Percentiles rank a stretch among this genome's conserved stretches.
Conservation (phyloP, 2,113 vertebrate genomes). For the Gambusia affinis region DNA sequence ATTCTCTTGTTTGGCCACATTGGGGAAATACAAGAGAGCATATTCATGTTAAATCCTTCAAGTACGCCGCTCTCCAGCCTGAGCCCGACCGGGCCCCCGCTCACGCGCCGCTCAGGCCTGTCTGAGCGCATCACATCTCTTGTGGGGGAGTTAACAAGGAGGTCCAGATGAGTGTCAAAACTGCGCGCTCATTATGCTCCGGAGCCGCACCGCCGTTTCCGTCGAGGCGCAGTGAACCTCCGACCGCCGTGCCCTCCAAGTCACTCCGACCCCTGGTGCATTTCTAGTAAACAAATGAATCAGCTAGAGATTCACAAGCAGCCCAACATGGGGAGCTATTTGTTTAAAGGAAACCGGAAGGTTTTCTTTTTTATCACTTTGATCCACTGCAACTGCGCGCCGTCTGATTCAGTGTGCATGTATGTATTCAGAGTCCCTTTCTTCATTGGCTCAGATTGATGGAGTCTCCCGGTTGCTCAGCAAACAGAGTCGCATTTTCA, state of each 20-base stretch:
- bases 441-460: conserved; percentile 6
- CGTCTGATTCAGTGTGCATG: conserved; percentile 4
- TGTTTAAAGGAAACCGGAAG: neutral
- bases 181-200: conserved; percentile 57
- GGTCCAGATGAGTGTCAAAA: conserved; percentile 76
- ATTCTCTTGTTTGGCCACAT: conserved; percentile 7
- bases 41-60: conserved; percentile 50
- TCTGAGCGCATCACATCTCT: conserved; percentile 72
- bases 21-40: conserved; percentile 33
- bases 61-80: conserved; percentile 49
- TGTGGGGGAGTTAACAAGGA: conserved; percentile 73
- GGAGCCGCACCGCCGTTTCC: conserved; percentile 31
- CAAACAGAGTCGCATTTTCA: conserved; percentile 6
- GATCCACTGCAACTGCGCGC: neutral
- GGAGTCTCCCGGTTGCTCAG: conserved; percentile 17
- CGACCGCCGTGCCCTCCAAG: conserved; percentile 43
- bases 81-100: conserved; percentile 48
- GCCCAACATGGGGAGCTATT: neutral
- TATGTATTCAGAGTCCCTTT: neutral
- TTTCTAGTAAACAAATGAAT: conserved; percentile 60
- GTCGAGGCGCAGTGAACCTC: conserved; percentile 31
- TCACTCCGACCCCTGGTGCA: conserved; percentile 50
- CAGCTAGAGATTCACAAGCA: conserved; percentile 6
- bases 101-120: conserved; percentile 64
- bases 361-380: neutral